Evolutionary conservation across 2,113 vertebrate genomes (phyloP), one percentile per base, ranked within the genome.

Genomic region (Orthochromis indermauri): DNA sequence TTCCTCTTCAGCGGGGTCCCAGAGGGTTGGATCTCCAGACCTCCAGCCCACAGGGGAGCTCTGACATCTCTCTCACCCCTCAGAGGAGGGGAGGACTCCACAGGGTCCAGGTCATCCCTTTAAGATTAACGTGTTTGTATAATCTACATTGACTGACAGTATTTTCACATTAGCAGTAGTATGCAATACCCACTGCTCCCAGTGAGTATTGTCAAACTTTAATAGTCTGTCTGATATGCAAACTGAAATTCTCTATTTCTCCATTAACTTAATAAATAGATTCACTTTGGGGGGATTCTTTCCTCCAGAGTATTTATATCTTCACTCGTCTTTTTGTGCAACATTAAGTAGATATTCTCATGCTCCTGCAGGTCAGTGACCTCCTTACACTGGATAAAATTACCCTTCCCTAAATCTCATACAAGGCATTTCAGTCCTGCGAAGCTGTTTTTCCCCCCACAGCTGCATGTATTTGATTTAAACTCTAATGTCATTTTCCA

Each of bases 1-100:
- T 91, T 91, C 90, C 63, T 14, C 73, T 91, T 90, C 86, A 86
- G 10, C 88, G 51, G 71, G 55, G 82, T 59, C 57, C 82, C 61
- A 73, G 87, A 91, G 83, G 87, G 57, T 88, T 33, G 63, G 68
- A 88, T 79, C 83, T 83, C n/a, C 63, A 88, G 68, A 54, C 26
- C 42, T 88, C 57, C 88, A 89, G 49, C 17, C 73, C 59, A 71
- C 47, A 86, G 66, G 80, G 88, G 54, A 68, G 16, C 35, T 21
- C 68, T 51, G 63, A 88, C 24, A 9, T 82, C 19, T 80, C 61
- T 90, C 51, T 81, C 14, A 19, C 24, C 71, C 42, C 80, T 54
- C 14, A 51, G 33, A 91, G 24, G 81, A 80, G 76, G 82, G 81
- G 35, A 85, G 81, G 49, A 85, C 81, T 89, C 37, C 17, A 40